Conservation (phyloP, 2,797 vertebrate genomes). For the Antrozous pallidus region DNA sequence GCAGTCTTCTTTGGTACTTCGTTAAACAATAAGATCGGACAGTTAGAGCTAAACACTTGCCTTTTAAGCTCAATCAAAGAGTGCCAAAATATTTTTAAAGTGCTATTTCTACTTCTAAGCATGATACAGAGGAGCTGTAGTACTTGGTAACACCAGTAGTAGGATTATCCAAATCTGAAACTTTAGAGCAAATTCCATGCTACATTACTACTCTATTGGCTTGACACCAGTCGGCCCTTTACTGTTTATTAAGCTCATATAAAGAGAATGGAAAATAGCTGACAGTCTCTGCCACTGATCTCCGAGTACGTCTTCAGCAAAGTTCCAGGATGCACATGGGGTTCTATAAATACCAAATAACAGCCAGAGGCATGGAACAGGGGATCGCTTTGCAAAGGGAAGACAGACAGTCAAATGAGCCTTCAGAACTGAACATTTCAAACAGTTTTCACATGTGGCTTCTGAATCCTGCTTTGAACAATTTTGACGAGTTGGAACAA, state of each 20-base stretch:
- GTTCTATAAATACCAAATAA: slow-evolving; percentile 70
- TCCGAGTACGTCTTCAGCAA: slow-evolving; percentile 71
- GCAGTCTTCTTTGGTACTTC: background rate
- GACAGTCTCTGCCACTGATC: slow-evolving; percentile 47
- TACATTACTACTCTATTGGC: slow-evolving; percentile 55
- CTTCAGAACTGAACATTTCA: slow-evolving; percentile 38
- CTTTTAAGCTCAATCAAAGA: slow-evolving; percentile 4
- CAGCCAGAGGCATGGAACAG: slow-evolving; percentile 61
- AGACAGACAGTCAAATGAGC: slow-evolving; percentile 63
- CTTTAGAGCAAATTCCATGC: slow-evolving; percentile 48
- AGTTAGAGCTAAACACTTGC: background rate
- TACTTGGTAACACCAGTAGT: slow-evolving; percentile 40
- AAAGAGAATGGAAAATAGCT: slow-evolving; percentile 64
- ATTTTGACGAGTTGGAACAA: slow-evolving; percentile 55
- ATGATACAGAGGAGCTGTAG: background rate
- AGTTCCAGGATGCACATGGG: slow-evolving; percentile 58
- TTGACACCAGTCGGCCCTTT: slow-evolving; percentile 36
- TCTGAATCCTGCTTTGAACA: slow-evolving; percentile 59
- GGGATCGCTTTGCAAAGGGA: slow-evolving; percentile 64
- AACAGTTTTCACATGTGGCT: slow-evolving; percentile 62
- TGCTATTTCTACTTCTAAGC: slow-evolving; percentile 37
- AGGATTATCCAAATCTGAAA: slow-evolving; percentile 57
- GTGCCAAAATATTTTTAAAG: slow-evolving; percentile 5
- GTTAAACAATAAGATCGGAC: background rate
- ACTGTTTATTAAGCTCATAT: slow-evolving; percentile 61